A percentile compares a stretch with the other conserved stretches of the same genome.
phyloP scores from a whole-genome alignment of 2,888 invertebrate species.

The Baccha elongata region DNA sequence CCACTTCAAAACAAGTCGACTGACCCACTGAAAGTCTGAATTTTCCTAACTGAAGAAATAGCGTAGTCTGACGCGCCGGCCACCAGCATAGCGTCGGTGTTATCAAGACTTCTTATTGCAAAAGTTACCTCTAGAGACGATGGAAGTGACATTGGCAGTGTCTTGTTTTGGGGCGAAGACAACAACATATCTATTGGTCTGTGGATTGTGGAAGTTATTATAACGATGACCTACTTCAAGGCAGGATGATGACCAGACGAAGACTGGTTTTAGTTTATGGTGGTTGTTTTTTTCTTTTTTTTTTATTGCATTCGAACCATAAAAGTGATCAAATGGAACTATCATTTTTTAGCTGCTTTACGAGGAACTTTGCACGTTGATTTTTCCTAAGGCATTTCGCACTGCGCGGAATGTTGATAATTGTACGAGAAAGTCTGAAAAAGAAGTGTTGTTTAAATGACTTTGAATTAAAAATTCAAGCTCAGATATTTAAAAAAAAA shows the following conservation, averaged over 20 bases:
- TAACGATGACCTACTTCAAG: constrained; percentile 52
- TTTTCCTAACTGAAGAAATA: constrained; percentile 21
- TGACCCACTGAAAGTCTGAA: constrained; percentile 60
- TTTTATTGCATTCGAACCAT: constrained; percentile 14
- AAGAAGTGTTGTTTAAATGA: constrained; percentile 5
- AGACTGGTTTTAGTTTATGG: constrained; percentile 29
- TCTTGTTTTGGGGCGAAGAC: constrained; percentile 45
- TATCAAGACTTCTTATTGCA: constrained; percentile 5
- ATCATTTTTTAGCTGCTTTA: constrained; percentile 19
- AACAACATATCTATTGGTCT: constrained; percentile 35
- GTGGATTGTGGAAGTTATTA: constrained; percentile 48
- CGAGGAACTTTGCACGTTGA: constrained; percentile 24
- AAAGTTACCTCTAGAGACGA: not conserved
- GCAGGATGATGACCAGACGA: constrained; percentile 21
- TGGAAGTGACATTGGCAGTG: constrained; percentile 18
- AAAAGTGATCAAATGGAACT: constrained; percentile 29
- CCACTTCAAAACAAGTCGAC: constrained; percentile 60
- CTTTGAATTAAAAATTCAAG: constrained; percentile 23
- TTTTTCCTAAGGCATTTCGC: constrained; percentile 31
- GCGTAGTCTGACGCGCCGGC: not conserved
- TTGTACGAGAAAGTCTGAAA: constrained; percentile 40
- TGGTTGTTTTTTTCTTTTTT: constrained; percentile 15
- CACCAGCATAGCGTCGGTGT: not conserved
- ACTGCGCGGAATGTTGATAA: constrained; percentile 13
- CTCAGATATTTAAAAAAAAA: not conserved